Evolutionary conservation across 2,797 vertebrate genomes (phyloP).

Genomic region (Pipistrellus kuhlii): DNA sequence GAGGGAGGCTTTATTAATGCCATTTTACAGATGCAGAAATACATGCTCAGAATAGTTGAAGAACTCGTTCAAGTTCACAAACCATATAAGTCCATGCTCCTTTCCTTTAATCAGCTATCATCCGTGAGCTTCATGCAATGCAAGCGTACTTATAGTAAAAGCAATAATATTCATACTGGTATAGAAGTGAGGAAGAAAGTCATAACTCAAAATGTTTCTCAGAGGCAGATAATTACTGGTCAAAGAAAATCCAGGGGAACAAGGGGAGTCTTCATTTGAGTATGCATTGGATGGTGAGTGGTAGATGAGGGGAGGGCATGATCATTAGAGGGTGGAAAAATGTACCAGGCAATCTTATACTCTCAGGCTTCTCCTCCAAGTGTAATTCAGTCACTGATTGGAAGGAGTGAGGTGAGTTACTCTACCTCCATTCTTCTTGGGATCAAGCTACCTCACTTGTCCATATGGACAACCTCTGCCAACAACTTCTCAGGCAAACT

Average conservation of each 20-base stretch:
- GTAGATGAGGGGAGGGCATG: not conserved
- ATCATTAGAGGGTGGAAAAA: not conserved
- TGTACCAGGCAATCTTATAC: not conserved
- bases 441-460: not conserved
- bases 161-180: not conserved
- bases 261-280: not conserved
- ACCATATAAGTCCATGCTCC: not conserved
- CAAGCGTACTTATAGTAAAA: not conserved
- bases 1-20: not conserved
- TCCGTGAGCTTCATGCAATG: too few relatives aligned
- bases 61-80: not conserved
- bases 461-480: not conserved
- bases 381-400: not conserved
- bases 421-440: not conserved
- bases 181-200: constrained; percentile 23
- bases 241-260: not conserved
- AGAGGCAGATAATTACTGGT: not conserved
- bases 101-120: not conserved
- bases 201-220: constrained; percentile 19
- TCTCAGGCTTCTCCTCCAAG: not conserved
- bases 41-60: constrained; percentile 6
- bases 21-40: constrained; percentile 4
- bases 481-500: not conserved
- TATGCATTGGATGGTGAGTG: not conserved
- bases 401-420: not conserved